These are phyloP conservation scores for Phaedon cochleariae DNA, from an alignment of 2,888 invertebrate species.

Conservation along the genomic window DNA sequence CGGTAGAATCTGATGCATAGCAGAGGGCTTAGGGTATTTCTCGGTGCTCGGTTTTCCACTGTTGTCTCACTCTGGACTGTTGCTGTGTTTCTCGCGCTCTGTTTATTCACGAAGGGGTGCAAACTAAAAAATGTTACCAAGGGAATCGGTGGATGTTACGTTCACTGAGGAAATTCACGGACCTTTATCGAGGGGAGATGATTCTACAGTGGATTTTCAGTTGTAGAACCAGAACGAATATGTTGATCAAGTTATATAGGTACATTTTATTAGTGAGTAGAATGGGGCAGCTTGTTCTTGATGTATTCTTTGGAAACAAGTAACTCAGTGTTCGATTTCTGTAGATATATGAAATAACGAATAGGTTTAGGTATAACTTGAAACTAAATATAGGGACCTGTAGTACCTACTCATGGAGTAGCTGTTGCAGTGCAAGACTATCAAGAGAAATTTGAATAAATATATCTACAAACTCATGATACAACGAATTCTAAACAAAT, in stretches of 20 bases:
- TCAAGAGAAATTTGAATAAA: too few species aligned
- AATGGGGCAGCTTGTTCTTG: not conserved
- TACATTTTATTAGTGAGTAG: not conserved
- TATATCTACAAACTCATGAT: too few species aligned
- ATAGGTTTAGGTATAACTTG: too few species aligned
- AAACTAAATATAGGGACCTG: too few species aligned
- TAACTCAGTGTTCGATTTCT: too few species aligned
- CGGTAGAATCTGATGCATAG: slow-evolving; percentile 32
- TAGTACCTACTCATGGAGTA: too few species aligned
- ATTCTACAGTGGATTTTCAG: slow-evolving; percentile 29
- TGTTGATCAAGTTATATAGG: slow-evolving; percentile 16
- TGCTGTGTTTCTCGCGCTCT: slow-evolving; percentile 28
- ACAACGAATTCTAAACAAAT: too few species aligned
- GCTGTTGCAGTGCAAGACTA: too few species aligned
- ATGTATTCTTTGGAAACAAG: not conserved
- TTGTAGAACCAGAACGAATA: slow-evolving; percentile 18
- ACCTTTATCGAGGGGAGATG: slow-evolving; percentile 37
- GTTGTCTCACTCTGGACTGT: slow-evolving; percentile 30
- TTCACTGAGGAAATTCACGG: slow-evolving; percentile 40
- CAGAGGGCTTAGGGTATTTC: slow-evolving; percentile 35
- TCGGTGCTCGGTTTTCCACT: slow-evolving; percentile 30
- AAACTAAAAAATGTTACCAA: slow-evolving; percentile 50
- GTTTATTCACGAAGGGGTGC: slow-evolving; percentile 45
- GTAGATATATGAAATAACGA: too few species aligned
- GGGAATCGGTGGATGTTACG: slow-evolving; percentile 45